Conservation (phyloP, 2,797 vertebrate species). For the Pseudochromis fuscus region DNA sequence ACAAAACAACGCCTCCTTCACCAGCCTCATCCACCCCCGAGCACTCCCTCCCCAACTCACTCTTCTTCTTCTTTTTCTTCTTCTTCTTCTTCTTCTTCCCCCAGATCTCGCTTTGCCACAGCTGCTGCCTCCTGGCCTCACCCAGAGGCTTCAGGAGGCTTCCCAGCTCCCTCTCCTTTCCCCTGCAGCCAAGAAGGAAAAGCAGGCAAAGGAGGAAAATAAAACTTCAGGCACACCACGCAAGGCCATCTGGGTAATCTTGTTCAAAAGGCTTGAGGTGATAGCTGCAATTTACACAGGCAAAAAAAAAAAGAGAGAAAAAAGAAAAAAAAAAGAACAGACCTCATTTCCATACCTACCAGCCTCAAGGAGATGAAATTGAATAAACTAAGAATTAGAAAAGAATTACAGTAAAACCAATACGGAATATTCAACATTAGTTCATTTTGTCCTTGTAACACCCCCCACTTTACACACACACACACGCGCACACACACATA, state of each 20-base stretch:
- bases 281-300: slow-evolving; percentile 89
- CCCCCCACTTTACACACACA: slow-evolving; percentile 24
- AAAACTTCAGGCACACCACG: slow-evolving; percentile 87
- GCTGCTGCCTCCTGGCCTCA: slow-evolving; percentile 81
- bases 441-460: slow-evolving; percentile 83
- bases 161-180: slow-evolving; percentile 80
- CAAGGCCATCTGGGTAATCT: slow-evolving; percentile 90
- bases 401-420: slow-evolving; percentile 89
- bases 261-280: slow-evolving; percentile 88
- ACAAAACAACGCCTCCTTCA: slow-evolving; percentile 66
- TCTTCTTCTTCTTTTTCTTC: slow-evolving; percentile 47
- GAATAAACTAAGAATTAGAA: slow-evolving; percentile 89
- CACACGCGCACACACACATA: slow-evolving; percentile 27
- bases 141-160: slow-evolving; percentile 83
- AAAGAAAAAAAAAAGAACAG: slow-evolving; percentile 70
- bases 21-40: slow-evolving; percentile 67
- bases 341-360: slow-evolving; percentile 87
- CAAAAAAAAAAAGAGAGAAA: slow-evolving; percentile 69
- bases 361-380: slow-evolving; percentile 87
- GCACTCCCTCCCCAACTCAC: slow-evolving; percentile 61
- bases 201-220: slow-evolving; percentile 82
- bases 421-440: slow-evolving; percentile 88
- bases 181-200: slow-evolving; percentile 82
- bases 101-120: slow-evolving; percentile 83
- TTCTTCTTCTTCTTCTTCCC: slow-evolving; percentile 60